Percentiles rank a stretch among this genome's conserved stretches.
phyloP scores from a whole-genome alignment of 2,797 vertebrate species.

The Eulemur coronatus region DNA sequence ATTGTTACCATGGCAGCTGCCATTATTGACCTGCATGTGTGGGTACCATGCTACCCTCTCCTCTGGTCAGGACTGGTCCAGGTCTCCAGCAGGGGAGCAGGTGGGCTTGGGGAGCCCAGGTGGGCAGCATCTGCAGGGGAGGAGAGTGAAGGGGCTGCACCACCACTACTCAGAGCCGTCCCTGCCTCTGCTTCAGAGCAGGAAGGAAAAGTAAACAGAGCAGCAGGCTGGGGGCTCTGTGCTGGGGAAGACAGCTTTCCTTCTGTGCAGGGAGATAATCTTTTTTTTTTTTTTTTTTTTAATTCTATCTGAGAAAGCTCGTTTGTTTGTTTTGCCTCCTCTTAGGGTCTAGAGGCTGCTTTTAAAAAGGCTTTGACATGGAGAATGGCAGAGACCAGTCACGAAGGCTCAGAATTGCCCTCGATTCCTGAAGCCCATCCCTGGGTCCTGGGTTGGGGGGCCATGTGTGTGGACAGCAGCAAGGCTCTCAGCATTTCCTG shows the following conservation, averaged over 20 bases:
- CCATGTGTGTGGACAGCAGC: rapidly evolving
- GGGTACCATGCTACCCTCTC: background rate
- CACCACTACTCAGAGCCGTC: background rate
- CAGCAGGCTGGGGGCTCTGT: background rate
- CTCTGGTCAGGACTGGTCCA: background rate
- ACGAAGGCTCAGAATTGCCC: background rate
- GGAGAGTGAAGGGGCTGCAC: background rate
- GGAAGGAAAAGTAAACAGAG: background rate
- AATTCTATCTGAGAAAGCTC: background rate
- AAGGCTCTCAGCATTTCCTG: background rate
- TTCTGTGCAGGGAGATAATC: background rate
- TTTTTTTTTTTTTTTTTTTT: background rate
- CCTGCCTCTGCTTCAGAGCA: background rate
- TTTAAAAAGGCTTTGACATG: background rate
- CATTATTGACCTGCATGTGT: rapidly evolving
- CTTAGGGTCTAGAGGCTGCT: background rate
- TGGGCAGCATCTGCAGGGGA: background rate
- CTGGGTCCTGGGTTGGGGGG: background rate
- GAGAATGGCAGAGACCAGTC: background rate
- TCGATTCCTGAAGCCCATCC: background rate
- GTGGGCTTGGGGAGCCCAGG: too few species aligned
- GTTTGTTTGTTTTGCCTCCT: background rate
- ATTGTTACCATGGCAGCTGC: rapidly evolving
- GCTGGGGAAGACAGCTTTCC: background rate
- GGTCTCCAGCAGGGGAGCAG: background rate